Percentiles rank a stretch among this genome's conserved stretches.
Conservation (phyloP, 2,888 invertebrate genomes). For the Mystacides longicornis region DNA sequence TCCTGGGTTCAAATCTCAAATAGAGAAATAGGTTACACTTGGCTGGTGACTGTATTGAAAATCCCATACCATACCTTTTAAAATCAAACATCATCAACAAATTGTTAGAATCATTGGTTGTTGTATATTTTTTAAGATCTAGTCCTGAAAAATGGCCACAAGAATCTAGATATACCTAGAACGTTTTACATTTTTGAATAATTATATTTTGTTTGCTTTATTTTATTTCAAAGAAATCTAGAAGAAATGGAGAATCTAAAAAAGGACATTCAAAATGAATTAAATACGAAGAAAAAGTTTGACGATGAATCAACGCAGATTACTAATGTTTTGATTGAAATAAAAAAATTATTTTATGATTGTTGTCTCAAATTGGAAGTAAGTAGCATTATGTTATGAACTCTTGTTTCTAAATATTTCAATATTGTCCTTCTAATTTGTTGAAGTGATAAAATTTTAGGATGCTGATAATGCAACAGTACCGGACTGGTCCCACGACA, state of each 20-base stretch:
- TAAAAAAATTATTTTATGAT: slow-evolving; percentile 42
- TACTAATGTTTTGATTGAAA: slow-evolving; percentile 39
- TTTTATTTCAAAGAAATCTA: slow-evolving; percentile 53
- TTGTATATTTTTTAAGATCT: too few species aligned
- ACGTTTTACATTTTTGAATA: too few species aligned
- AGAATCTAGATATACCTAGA: background rate
- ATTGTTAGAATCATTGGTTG: too few species aligned
- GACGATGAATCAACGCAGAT: slow-evolving; percentile 38
- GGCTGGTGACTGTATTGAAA: too few species aligned
- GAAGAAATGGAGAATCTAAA: slow-evolving; percentile 62
- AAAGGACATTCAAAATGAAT: slow-evolving; percentile 48
- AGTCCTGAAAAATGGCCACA: too few species aligned
- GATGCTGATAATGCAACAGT: slow-evolving; percentile 38
- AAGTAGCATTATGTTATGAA: background rate
- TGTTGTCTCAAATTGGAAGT: slow-evolving; percentile 43
- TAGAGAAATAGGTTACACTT: too few species aligned
- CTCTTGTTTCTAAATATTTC: background rate
- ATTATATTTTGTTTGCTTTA: too few species aligned
- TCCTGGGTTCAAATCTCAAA: too few species aligned
- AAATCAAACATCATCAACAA: too few species aligned
- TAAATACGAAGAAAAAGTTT: slow-evolving; percentile 33
- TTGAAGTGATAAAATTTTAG: slow-evolving; percentile 24
- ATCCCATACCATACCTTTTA: too few species aligned
- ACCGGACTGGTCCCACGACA: slow-evolving; percentile 44
- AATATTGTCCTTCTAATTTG: background rate